Base-by-base conservation (phyloP, 2,888 invertebrate genomes). In the Fragum whitleyi region DNA sequence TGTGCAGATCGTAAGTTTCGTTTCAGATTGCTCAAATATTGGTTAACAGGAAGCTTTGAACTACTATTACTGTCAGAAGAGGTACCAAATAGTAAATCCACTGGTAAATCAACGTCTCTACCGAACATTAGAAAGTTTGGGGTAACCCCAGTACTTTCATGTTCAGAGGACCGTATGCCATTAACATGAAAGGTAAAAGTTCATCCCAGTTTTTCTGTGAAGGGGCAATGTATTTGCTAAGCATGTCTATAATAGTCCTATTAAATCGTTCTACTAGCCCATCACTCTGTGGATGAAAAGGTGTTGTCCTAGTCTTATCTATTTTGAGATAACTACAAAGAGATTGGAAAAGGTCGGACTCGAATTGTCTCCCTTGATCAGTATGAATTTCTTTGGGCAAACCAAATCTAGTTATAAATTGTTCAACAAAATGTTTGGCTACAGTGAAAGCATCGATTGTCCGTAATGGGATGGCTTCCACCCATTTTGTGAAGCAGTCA, bases 191-290 rank as follows among this genome's bases (percentile, higher is more conserved):
- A n/a, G 51, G 23, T 23, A 74, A 36, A 47, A 51, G 51, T 51
- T 16, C 39, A 39, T 76, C 76, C 76, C 76, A 76, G 21, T 76
- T 36, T 14, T 26, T 28, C 19, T 76, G 76, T 39, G 69, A 26
- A 16, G 57, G 42, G 11, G 61, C 42, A 16, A 75, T 55, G 29
- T 59, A 75, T 19, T 69, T 69, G 5, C 68, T 57, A 9, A 75
- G 14, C 69, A 75, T 69, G 42, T 36, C 42, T n/a, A 51, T 23
- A 16, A 71, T 32, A 7, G 76, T 70, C 42, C 71, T 19, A 57
- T 77, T 71, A 5, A 65, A 62, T 19, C 57, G 26, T 42, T 67
- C 67, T 29, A 67, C 47, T 21, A 67, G 9, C n/a, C 67, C 67
- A 23, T 67, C 67, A 14, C 32, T 11, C 23, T 67, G 9, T 5